Evolutionary conservation across 2,888 invertebrate species (phyloP), one percentile per base, ranked within the genome.

Genomic region (Catocala fraxini): DNA sequence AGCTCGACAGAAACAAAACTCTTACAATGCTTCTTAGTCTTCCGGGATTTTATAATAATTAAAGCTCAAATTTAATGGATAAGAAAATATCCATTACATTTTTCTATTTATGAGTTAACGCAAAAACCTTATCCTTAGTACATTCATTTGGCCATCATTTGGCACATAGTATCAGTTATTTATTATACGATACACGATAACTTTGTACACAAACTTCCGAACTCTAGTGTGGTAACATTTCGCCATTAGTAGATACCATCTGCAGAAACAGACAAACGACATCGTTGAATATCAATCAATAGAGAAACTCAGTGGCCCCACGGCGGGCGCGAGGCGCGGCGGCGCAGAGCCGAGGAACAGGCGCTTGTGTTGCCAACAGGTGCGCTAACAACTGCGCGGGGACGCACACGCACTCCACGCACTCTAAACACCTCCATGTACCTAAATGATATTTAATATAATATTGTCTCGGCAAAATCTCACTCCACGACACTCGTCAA

Each of bases 381-480:
- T 68, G 74, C 60, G 73, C 25, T 25, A 25, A 25, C 25, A 60
- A 66, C 67, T 58, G 65, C 68, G 65, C 65, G 58, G 60, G 71
- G 71, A 59, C 75, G 61, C 54, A 59, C 63, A 80, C 82, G 70
- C 84, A 84, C 82, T 78, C 72, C 79, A 75, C 84, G 73, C 76
- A 71, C 82, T 77, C 81, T 82, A 81, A 82, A 86, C 85, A 82
- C 80, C 81, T 84, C 83, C 79, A 84, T 83, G 81, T 83, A 90
- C 88, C 88, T 90, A 86, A 86, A 89, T 86, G 82, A 85, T 86
- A 87, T 89, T 92, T 90, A 90, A 89, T 88, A 90, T 92, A 92
- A 91, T 93, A 94, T 93, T 93, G 93, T 94, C 94, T 92, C 85
- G 83, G 87, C 91, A 91, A 91, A 93, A 90, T 93, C 93, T 94